These are phyloP conservation scores for Anoplolepis gracilipes DNA, from an alignment of 1,140 invertebrate genomes.

Conservation along the genomic window DNA sequence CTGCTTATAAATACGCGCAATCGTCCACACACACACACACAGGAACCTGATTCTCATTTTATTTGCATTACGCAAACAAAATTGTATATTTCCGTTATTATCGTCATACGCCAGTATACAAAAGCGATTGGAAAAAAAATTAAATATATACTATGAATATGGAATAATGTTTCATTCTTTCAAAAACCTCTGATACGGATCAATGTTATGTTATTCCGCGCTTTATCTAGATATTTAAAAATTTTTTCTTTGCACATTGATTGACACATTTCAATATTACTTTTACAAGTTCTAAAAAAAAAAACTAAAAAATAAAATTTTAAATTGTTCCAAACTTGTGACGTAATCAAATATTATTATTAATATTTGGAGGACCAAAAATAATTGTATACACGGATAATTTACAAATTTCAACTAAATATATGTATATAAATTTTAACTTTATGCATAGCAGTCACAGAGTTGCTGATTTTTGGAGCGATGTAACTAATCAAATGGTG, in stretches of 20 bases:
- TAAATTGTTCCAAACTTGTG: background rate
- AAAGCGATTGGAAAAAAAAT: slow-evolving; percentile 59
- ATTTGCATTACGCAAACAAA: slow-evolving; percentile 45
- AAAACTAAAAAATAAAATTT: slow-evolving; percentile 55
- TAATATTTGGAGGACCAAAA: slow-evolving; percentile 45
- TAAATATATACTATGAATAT: slow-evolving; percentile 62
- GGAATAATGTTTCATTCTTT: slow-evolving; percentile 52
- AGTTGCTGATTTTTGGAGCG: slow-evolving; percentile 41
- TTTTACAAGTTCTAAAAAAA: slow-evolving; percentile 42
- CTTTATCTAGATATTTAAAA: slow-evolving; percentile 36
- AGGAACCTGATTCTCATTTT: slow-evolving; percentile 61
- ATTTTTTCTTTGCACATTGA: slow-evolving; percentile 26
- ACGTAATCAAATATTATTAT: slow-evolving; percentile 31
- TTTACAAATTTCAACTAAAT: slow-evolving; percentile 54
- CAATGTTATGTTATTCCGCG: slow-evolving; percentile 9
- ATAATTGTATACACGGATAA: slow-evolving; percentile 14
- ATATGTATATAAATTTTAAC: slow-evolving; percentile 55
- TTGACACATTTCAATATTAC: slow-evolving; percentile 41
- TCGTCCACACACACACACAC: slow-evolving; percentile 69
- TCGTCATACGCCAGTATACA: slow-evolving; percentile 42
- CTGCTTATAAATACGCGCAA: slow-evolving; percentile 64
- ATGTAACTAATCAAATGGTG: slow-evolving; percentile 56
- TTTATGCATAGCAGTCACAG: slow-evolving; percentile 38
- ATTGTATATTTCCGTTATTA: slow-evolving; percentile 52
- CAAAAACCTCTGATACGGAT: slow-evolving; percentile 19